phyloP scores from a whole-genome alignment of 1,140 invertebrate genomes.

The Conus ventricosus region DNA sequence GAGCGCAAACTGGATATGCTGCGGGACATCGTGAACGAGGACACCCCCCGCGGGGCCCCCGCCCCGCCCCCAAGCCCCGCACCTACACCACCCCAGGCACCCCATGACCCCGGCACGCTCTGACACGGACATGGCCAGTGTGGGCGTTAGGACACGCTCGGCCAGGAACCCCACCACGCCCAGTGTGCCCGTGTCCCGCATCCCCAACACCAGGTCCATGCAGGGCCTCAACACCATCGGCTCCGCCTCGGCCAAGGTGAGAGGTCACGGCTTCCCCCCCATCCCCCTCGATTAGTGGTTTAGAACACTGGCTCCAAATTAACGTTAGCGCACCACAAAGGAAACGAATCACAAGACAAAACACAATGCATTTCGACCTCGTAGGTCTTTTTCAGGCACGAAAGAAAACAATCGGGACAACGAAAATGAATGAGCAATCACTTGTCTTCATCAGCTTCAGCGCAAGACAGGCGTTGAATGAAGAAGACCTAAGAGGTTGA shows the following conservation, averaged over 20 bases:
- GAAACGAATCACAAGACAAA: too few relatives aligned
- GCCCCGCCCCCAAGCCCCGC: conserved; percentile 59
- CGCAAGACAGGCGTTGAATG: too few relatives aligned
- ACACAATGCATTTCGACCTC: too few relatives aligned
- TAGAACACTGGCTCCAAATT: too few relatives aligned
- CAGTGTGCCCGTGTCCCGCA: conserved; percentile 26
- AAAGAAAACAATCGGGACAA: too few relatives aligned
- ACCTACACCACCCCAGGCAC: conserved; percentile 64
- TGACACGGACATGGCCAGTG: conserved; percentile 28
- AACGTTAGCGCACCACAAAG: too few relatives aligned
- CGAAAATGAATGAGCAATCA: too few relatives aligned
- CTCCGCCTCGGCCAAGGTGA: conserved; percentile 30
- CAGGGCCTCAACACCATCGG: conserved; percentile 53
- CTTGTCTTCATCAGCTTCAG: too few relatives aligned
- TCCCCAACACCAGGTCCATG: conserved; percentile 52
- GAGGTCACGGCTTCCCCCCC: background rate
- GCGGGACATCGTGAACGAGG: conserved; percentile 61
- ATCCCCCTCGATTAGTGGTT: too few relatives aligned
- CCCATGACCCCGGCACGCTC: conserved; percentile 19
- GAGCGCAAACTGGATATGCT: conserved; percentile 68
- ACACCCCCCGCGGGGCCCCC: conserved; percentile 54
- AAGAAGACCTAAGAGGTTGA: too few relatives aligned
- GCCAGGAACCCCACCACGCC: conserved; percentile 41
- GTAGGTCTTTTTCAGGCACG: too few relatives aligned
- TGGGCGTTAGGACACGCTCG: conserved; percentile 37